Percentiles rank a stretch among this genome's conserved stretches.
Evolutionary conservation across 2,797 vertebrate species (phyloP).

Genomic region (Myotis planiceps): DNA sequence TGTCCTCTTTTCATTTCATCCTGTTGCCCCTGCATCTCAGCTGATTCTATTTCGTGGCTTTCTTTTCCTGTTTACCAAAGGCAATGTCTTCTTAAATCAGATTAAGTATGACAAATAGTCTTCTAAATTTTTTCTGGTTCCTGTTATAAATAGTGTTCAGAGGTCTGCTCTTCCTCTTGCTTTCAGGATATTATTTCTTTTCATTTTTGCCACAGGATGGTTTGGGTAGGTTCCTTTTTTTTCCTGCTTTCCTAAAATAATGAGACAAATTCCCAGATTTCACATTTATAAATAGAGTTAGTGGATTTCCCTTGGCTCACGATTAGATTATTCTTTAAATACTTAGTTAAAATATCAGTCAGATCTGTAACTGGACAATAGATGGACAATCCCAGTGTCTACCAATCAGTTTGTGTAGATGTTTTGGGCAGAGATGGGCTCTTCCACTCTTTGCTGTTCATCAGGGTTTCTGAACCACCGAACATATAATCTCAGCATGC

Average conservation of each 20-base stretch:
- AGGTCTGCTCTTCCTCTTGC: not conserved
- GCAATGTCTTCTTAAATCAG: conserved; percentile 72
- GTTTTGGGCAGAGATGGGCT: not conserved
- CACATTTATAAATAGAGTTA: not conserved
- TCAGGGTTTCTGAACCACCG: not conserved
- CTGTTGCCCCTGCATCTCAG: conserved; percentile 61
- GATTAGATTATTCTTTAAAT: not conserved
- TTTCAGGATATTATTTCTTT: not conserved
- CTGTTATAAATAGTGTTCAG: conserved; percentile 50
- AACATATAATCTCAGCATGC: not conserved
- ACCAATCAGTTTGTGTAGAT: too few relatives aligned
- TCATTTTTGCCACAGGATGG: not conserved
- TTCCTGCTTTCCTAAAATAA: not conserved
- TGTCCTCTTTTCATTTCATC: conserved; percentile 53
- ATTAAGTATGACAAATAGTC: conserved; percentile 72
- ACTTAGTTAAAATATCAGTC: not conserved
- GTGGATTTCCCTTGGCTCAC: not conserved
- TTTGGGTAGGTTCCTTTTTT: not conserved
- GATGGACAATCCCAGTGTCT: not conserved
- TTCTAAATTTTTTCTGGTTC: conserved; percentile 56
- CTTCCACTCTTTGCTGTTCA: not conserved
- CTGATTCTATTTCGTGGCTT: conserved; percentile 66
- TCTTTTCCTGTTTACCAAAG: conserved; percentile 78
- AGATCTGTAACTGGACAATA: not conserved
- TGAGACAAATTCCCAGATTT: not conserved